A percentile compares a stretch with the other conserved stretches of the same genome.
These are phyloP conservation scores for Himalopsyche tibetana DNA, from an alignment of 2,888 invertebrate species.

Conservation along the genomic window DNA sequence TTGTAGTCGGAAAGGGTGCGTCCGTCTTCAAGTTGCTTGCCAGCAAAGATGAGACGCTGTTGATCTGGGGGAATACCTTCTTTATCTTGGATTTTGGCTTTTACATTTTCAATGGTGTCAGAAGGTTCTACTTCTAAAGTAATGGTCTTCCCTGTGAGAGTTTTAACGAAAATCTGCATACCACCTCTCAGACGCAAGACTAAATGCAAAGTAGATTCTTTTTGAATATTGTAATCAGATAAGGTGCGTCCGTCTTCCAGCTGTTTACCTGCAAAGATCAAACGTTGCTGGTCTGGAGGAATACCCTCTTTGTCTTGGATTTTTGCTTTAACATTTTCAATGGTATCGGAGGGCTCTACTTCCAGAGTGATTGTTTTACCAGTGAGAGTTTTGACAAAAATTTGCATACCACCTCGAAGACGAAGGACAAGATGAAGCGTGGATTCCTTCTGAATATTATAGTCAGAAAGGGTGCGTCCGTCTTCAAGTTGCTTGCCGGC, in stretches of 20 bases:
- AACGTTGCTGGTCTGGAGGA: constrained; percentile 79
- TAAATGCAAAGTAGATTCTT: constrained; percentile 85
- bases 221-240: constrained; percentile 83
- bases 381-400: constrained; percentile 58
- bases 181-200: constrained; percentile 95
- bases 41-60: constrained; percentile 77
- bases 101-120: constrained; percentile 79
- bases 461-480: constrained; percentile 81
- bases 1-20: constrained; percentile 79
- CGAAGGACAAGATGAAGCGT: constrained; percentile 79
- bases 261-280: constrained; percentile 83
- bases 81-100: constrained; percentile 76
- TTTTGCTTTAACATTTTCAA: constrained; percentile 81
- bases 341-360: constrained; percentile 79
- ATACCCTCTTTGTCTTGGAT: constrained; percentile 79
- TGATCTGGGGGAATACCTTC: constrained; percentile 78
- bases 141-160: constrained; percentile 78
- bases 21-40: constrained; percentile 78
- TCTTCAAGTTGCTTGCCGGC: constrained; percentile 83
- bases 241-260: constrained; percentile 83
- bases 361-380: constrained; percentile 67
- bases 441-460: constrained; percentile 81
- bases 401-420: constrained; percentile 74
- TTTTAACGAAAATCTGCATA: constrained; percentile 81
- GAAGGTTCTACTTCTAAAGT: constrained; percentile 77